Evolutionary conservation across 2,888 invertebrate genomes (phyloP).

Genomic region (Colletes collaris): DNA sequence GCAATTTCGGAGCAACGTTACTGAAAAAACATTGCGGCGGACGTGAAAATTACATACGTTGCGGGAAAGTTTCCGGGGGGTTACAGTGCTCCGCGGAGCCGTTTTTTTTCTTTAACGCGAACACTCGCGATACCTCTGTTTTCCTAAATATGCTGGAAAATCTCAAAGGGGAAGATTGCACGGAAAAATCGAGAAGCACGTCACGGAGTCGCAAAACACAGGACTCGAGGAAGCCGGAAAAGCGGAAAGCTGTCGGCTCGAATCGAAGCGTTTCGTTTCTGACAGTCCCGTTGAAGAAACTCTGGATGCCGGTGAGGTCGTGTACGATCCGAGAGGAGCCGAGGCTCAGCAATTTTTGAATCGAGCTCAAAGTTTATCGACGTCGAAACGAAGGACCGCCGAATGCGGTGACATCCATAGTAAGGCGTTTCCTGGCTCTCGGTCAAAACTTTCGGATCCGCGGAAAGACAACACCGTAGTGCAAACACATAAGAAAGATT

Average conservation of each 20-base stretch:
- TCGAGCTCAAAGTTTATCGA: constrained; percentile 33
- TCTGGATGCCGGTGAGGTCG: not conserved
- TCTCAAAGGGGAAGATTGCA: too few relatives aligned
- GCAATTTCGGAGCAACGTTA: too few relatives aligned
- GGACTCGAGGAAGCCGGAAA: not conserved
- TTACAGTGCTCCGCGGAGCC: too few relatives aligned
- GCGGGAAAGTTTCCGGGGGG: too few relatives aligned
- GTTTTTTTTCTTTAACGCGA: too few relatives aligned
- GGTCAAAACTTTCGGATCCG: constrained; percentile 34
- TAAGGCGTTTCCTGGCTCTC: constrained; percentile 30
- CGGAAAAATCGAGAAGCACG: too few relatives aligned
- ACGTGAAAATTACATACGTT: too few relatives aligned
- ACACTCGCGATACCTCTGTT: too few relatives aligned
- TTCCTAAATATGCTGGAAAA: too few relatives aligned
- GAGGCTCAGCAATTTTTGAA: constrained; percentile 3
- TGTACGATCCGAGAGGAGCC: not conserved
- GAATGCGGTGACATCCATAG: constrained; percentile 13
- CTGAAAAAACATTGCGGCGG: too few relatives aligned
- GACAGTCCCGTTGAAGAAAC: constrained; percentile 9
- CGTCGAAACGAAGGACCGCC: constrained; percentile 28
- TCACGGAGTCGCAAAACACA: not conserved
- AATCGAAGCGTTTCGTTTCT: not conserved
- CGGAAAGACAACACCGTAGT: constrained; percentile 31
- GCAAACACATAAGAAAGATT: constrained; percentile 41
- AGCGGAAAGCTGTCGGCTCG: constrained; percentile 7